These are phyloP conservation scores for Drosophila ironensis DNA, from an alignment of 1,140 invertebrate genomes.

Conservation along the genomic window DNA sequence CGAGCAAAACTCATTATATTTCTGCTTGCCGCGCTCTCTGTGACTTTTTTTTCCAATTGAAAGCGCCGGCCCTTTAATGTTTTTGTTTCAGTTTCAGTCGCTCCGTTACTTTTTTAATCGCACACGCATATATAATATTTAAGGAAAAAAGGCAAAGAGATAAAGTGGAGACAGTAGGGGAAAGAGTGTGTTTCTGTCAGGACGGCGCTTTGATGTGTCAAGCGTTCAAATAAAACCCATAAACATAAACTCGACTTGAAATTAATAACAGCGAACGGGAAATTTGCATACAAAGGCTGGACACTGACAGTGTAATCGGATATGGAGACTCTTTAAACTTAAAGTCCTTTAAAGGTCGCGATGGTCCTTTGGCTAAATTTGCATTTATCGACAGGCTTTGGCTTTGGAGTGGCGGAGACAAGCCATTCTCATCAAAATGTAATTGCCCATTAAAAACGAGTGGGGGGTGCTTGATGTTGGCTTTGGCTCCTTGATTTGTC, in stretches of 20 bases:
- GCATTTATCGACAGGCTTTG: constrained; percentile 50
- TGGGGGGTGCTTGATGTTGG: not conserved
- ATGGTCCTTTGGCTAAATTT: constrained; percentile 27
- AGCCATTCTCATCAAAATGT: constrained; percentile 58
- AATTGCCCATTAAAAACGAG: constrained; percentile 60
- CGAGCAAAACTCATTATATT: constrained; percentile 74
- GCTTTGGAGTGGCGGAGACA: constrained; percentile 5
- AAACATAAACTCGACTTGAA: constrained; percentile 15
- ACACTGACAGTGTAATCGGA: constrained; percentile 18
- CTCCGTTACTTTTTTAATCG: constrained; percentile 41
- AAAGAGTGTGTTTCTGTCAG: constrained; percentile 45
- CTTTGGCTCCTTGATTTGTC: constrained; percentile 34
- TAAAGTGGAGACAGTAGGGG: not conserved
- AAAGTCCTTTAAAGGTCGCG: constrained; percentile 15
- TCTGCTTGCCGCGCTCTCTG: constrained; percentile 26
- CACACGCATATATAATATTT: constrained; percentile 28
- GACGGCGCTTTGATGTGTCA: constrained; percentile 44
- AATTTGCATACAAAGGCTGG: constrained; percentile 50
- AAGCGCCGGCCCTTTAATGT: constrained; percentile 53
- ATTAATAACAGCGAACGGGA: constrained; percentile 38
- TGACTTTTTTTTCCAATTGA: constrained; percentile 60
- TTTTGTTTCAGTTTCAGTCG: constrained; percentile 24
- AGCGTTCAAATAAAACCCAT: constrained; percentile 5
- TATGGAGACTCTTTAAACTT: not conserved
- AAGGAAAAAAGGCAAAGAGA: constrained; percentile 1